Percentiles rank a stretch among this genome's conserved stretches.
Evolutionary conservation across 2,888 invertebrate genomes (phyloP).

Genomic region (Ormyrus rosae): DNA sequence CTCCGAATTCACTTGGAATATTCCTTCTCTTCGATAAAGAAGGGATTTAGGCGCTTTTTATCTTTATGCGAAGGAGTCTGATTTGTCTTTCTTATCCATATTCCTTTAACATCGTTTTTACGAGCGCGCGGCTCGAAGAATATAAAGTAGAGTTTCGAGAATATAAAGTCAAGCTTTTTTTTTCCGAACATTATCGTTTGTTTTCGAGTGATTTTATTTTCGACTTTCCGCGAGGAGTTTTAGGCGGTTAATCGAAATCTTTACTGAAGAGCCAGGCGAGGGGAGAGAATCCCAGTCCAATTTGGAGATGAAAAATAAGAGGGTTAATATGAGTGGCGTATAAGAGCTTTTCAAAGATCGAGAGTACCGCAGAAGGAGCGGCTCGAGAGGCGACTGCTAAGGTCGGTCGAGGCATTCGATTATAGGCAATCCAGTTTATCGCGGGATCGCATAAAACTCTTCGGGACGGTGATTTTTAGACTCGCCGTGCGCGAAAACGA

Average conservation of each 20-base stretch:
- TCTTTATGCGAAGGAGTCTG: constrained; percentile 55
- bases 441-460: constrained; percentile 48
- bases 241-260: constrained; percentile 36
- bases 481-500: constrained; percentile 55
- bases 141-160: background rate
- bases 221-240: background rate
- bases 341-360: constrained; percentile 36
- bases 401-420: constrained; percentile 50
- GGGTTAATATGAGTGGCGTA: constrained; percentile 34
- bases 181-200: too few relatives aligned
- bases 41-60: constrained; percentile 63
- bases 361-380: background rate
- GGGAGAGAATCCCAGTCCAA: constrained; percentile 15
- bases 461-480: constrained; percentile 66
- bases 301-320: constrained; percentile 45
- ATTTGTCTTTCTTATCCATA: constrained; percentile 20
- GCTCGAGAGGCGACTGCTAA: constrained; percentile 7
- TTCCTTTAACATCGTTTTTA: constrained; percentile 7
- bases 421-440: constrained; percentile 56
- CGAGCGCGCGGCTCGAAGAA: background rate
- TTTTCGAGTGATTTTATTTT: too few relatives aligned
- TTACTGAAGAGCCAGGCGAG: constrained; percentile 21
- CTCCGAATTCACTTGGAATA: constrained; percentile 65
- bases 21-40: constrained; percentile 63
- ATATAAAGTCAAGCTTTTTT: too few relatives aligned